A percentile compares a stretch with the other conserved stretches of the same genome.
Evolutionary conservation across 2,888 invertebrate genomes (phyloP).

Genomic region (Alsophila aescularia): DNA sequence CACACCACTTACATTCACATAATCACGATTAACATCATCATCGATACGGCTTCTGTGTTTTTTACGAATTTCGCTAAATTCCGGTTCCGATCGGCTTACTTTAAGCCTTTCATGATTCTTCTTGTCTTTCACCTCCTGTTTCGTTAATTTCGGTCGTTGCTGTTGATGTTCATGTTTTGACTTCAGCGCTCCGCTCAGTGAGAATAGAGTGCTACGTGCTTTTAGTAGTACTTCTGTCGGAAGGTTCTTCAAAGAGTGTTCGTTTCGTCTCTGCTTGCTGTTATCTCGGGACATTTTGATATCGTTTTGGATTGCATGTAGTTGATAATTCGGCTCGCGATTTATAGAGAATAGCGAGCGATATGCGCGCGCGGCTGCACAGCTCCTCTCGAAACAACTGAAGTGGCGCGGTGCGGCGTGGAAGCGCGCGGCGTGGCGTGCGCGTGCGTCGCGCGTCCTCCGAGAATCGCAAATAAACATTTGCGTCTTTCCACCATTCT

Average conservation of each 20-base stretch:
- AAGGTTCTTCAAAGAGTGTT: constrained; percentile 74
- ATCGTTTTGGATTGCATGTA: constrained; percentile 44
- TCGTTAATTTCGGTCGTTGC: constrained; percentile 53
- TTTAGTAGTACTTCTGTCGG: constrained; percentile 76
- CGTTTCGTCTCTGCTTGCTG: constrained; percentile 68
- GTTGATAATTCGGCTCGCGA: constrained; percentile 37
- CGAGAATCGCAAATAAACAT: constrained; percentile 78
- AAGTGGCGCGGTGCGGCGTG: constrained; percentile 61
- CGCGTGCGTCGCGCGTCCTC: constrained; percentile 71
- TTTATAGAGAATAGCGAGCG: constrained; percentile 29
- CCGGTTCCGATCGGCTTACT: constrained; percentile 70
- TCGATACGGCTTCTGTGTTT: constrained; percentile 70
- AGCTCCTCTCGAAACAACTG: constrained; percentile 68
- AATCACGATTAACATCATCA: constrained; percentile 51
- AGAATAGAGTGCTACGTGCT: constrained; percentile 75
- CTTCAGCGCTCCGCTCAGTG: constrained; percentile 77
- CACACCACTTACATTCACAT: constrained; percentile 37
- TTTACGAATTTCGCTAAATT: constrained; percentile 67
- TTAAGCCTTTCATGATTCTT: constrained; percentile 69
- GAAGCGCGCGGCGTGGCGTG: constrained; percentile 58
- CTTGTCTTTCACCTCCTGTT: constrained; percentile 78
- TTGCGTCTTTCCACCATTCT: constrained; percentile 56
- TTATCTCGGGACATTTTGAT: constrained; percentile 72
- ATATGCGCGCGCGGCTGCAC: constrained; percentile 56
- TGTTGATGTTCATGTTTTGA: constrained; percentile 63